Evolutionary conservation across 2,888 invertebrate species (phyloP).

Genomic region (Sclerodermus sp.): DNA sequence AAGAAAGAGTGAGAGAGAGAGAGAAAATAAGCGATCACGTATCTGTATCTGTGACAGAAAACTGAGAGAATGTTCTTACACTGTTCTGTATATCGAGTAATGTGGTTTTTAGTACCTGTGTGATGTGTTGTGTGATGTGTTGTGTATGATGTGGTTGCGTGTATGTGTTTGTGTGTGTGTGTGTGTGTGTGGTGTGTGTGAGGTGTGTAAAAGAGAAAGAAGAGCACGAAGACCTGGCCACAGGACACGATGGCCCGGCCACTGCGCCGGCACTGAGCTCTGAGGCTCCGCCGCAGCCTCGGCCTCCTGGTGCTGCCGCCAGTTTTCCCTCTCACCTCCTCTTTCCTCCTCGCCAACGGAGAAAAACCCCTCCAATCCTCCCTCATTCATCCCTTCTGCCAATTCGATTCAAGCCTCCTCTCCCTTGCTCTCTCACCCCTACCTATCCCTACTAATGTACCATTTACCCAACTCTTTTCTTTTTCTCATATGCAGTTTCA

Average conservation of each 20-base stretch:
- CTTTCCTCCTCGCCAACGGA: slow-evolving; percentile 2
- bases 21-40: too few species aligned
- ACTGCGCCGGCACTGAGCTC: slow-evolving; percentile 58
- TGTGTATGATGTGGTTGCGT: not conserved
- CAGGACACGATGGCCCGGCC: slow-evolving; percentile 57
- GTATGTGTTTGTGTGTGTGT: not conserved
- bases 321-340: slow-evolving; percentile 6
- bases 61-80: too few species aligned
- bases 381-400: slow-evolving; percentile 3
- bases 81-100: too few species aligned
- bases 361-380: slow-evolving; percentile 7
- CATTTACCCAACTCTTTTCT: too few species aligned
- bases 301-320: slow-evolving; percentile 50
- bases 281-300: slow-evolving; percentile 56
- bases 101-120: not conserved
- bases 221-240: slow-evolving; percentile 33
- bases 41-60: too few species aligned
- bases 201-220: slow-evolving; percentile 1
- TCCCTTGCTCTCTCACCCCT: slow-evolving; percentile 1
- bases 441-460: too few species aligned
- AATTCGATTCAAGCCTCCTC: not conserved
- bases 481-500: too few species aligned
- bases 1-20: not conserved
- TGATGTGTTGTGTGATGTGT: not conserved
- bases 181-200: not conserved